A percentile compares a stretch with the other conserved stretches of the same genome.
Evolutionary conservation across 2,113 vertebrate species (phyloP).

Genomic region (Butorides virescens): DNA sequence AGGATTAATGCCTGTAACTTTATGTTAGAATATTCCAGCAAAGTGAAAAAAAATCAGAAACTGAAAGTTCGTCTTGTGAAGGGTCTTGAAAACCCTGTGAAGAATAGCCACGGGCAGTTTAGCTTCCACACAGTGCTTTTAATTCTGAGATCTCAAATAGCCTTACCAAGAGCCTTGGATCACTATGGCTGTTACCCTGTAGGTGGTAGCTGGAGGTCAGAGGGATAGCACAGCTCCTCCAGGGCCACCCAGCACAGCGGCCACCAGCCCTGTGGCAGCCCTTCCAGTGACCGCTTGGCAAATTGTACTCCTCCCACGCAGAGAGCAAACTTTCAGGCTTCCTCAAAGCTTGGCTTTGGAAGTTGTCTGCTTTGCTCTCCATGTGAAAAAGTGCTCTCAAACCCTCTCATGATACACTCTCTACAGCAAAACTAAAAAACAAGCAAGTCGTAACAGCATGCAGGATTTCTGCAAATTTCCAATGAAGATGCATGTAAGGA

Average conservation of each 20-base stretch:
- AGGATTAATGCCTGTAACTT: background rate
- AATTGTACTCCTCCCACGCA: background rate
- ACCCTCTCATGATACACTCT: background rate
- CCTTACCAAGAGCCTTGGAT: background rate
- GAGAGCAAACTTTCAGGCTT: background rate
- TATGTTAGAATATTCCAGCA: background rate
- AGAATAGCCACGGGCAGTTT: background rate
- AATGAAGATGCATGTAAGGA: background rate
- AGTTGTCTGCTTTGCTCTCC: background rate
- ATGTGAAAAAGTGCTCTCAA: background rate
- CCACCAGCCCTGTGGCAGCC: background rate
- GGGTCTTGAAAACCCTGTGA: background rate
- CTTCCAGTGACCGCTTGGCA: background rate
- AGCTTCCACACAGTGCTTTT: background rate
- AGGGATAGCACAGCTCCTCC: background rate
- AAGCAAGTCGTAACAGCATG: background rate
- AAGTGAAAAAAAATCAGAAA: background rate
- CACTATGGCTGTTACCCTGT: background rate
- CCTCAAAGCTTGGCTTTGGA: background rate
- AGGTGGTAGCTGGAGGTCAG: background rate
- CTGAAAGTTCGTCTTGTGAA: background rate
- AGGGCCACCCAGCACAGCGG: rapidly evolving
- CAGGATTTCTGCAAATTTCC: background rate
- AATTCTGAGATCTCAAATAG: background rate
- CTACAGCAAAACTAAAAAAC: background rate